Evolutionary conservation across 2,113 vertebrate species (phyloP), one percentile per base, ranked within the genome.

Genomic region (Okapia johnstoni): DNA sequence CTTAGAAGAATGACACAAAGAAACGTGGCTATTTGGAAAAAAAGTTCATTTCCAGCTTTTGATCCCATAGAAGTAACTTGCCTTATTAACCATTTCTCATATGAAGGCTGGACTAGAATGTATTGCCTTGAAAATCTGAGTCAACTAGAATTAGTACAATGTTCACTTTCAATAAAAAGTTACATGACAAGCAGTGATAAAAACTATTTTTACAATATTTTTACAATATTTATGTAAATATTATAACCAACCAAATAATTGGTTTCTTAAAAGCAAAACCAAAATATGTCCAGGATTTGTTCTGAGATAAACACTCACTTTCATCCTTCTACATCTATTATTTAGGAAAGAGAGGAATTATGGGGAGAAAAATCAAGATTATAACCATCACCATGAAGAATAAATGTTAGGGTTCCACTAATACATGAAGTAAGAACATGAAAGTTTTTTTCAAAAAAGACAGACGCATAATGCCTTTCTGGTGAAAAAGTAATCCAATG

Each of bases 121-220:
- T 30, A 79, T 57, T 40, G 8, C 50, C 25, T 94, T 73, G 76
- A 92, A 58, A 79, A 58, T 70, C 5, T 28, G n/a, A 89, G 36
- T 96, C 40, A 93, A 92, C 13, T 86, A 84, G 8, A 83, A 84
- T 96, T 84, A 88, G 26, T 30, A 88, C 46, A 61, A 94, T 83
- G 94, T 17, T 88, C 10, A 52, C n/a, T 21, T 89, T 84, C 21
- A 66, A 30, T 28, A 90, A 23, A 83, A 66, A 93, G 73, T 73
- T 14, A 76, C 11, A 40, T 87, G 77, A 40, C 23, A 80, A 33
- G 36, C 5, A n/a, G 26, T 88, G 23, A 43, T 46, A 93, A 92
- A 88, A 54, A 7, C 3, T 48, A 66, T 73, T 76, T 86, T 73
- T 57, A 66, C 9, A 89, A 30, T 83, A 57, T 52, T 93, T 95